Evolutionary conservation across 1,140 invertebrate genomes (phyloP), one percentile per base, ranked within the genome.

Genomic region (Philopotamus ludificatus): DNA sequence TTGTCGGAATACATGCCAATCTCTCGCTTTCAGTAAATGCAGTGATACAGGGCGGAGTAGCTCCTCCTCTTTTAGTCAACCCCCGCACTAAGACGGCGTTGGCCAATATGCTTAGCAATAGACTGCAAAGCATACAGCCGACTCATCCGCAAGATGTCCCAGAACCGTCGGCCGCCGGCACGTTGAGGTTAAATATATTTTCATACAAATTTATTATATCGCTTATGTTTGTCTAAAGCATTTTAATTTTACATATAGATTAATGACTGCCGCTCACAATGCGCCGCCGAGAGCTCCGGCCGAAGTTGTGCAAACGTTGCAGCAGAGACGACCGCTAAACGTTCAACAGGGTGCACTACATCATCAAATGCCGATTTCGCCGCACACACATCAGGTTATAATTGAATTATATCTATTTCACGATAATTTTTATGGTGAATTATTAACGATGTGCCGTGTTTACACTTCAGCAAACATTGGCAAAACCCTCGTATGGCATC

Each of bases 11-110:
- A 8, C n/a, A 8, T n/a, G n/a, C n/a, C 7, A 8, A 39, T 39
- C 34, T 45, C 8, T 45, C 16, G 8, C 4, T 42, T 42, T 77
- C 21, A 76, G 54, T 57, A 9, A 28, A 39, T 2, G 28, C 54
- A 3, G 54, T 57, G 8, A 41, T 57, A 10, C 54, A 57, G 79
- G 59, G 72, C 73, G n/a, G 72, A 73, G 59, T 81, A 79, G 71
- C 80, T 79, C 62, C 82, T 83, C 49, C 72, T 58, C 80, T 84
- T 34, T 79, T 89, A n/a, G 90, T 95, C 26, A 94, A 93, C 74
- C 86, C 92, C 0, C 95, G 95, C 77, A 96, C 95, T 3, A 98
- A 97, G 82, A 97, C 94, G 1, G 95, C 95, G 0, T 78, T 98
- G 18, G 94, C 95, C 4, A 95, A 96, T 77, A 93, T 97, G 89